Base-by-base conservation (phyloP, 2,888 invertebrate genomes). In the Parthenolecanium corni region DNA sequence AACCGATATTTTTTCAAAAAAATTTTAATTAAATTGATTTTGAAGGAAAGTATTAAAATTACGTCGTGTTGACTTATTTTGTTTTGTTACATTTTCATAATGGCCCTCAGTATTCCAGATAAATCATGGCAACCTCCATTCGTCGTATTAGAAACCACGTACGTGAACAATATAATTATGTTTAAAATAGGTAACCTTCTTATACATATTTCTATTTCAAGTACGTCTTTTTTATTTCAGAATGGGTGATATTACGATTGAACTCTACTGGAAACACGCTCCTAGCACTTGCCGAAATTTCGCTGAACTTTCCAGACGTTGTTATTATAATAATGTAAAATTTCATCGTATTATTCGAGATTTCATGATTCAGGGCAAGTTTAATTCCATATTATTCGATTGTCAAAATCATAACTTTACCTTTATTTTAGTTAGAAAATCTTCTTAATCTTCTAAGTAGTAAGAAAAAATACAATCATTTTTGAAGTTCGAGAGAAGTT, bases 241-340 rank as follows among this genome's bases (percentile, higher is more conserved):
- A 51, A 95, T 97, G 93, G 98, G 98, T 0, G 86, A 86, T 70
- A 79, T 98, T 54, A 80, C 83, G 0, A 76, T 97, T 53, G 97
- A 98, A 75, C 78, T 98, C 67, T 99, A 99, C 72, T 99, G 98
- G 98, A 90, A 92, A 73, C 96, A 99, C 73, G 86, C 97, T 0
- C 97, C 97, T n/a, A 83, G 84, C 68, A 96, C 97, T 0, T 98
- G 98, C 69, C 80, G 91, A 71, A 98, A 99, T 73, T 97, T 98
- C 76, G 95, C 95, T 65, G 97, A 98, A 74, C 77, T 99, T 24
- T 80, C 89, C 0, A 78, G 93, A 65, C 78, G 96, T 70, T 95
- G 94, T 20, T 98, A 96, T 75, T 99, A 95, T 73, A 94, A 95
- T 74, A 89, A 88, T 67, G 90, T 94, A 3, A 86, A 92, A 70